A percentile compares a stretch with the other conserved stretches of the same genome.
These are phyloP conservation scores for Drosophila antonietae DNA, from an alignment of 2,888 invertebrate genomes.

Conservation along the genomic window DNA sequence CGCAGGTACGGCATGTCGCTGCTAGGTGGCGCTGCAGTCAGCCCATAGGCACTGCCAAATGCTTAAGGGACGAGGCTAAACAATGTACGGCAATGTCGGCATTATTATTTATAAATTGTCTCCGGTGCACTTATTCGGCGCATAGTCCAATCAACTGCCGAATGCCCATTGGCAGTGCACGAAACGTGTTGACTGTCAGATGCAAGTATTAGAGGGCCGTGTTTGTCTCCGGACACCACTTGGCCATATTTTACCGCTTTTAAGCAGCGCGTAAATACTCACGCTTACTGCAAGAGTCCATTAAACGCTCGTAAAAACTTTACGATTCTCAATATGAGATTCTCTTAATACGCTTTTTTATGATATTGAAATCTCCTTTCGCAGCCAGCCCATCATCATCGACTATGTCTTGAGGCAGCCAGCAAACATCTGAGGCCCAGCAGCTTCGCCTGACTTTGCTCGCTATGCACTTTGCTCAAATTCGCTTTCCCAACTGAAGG, in stretches of 20 bases:
- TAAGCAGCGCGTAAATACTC: constrained; percentile 80
- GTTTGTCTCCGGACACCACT: constrained; percentile 63
- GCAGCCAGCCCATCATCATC: constrained; percentile 55
- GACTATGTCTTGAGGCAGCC: constrained; percentile 31
- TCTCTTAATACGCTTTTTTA: constrained; percentile 84
- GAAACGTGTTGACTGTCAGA: constrained; percentile 36
- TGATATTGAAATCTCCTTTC: constrained; percentile 83
- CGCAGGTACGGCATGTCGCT: constrained; percentile 17
- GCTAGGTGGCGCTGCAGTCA: constrained; percentile 57
- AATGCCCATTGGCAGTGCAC: constrained; percentile 2
- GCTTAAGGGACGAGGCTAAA: neutral
- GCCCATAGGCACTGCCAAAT: neutral
- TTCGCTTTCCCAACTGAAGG: constrained; percentile 44
- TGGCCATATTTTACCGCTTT: constrained; percentile 76
- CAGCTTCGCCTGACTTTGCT: constrained; percentile 50
- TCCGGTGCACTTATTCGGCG: constrained; percentile 32
- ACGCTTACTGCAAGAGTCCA: constrained; percentile 83
- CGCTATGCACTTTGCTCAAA: constrained; percentile 54
- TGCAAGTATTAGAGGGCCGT: constrained; percentile 26
- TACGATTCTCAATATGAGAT: constrained; percentile 83
- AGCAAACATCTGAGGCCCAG: constrained; percentile 60
- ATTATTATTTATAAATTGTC: constrained; percentile 32
- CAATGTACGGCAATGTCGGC: constrained; percentile 17
- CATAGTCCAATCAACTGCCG: constrained; percentile 7
- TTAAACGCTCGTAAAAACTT: constrained; percentile 84